phyloP scores from a whole-genome alignment of 2,113 vertebrate genomes.

The Siniperca knerii region DNA sequence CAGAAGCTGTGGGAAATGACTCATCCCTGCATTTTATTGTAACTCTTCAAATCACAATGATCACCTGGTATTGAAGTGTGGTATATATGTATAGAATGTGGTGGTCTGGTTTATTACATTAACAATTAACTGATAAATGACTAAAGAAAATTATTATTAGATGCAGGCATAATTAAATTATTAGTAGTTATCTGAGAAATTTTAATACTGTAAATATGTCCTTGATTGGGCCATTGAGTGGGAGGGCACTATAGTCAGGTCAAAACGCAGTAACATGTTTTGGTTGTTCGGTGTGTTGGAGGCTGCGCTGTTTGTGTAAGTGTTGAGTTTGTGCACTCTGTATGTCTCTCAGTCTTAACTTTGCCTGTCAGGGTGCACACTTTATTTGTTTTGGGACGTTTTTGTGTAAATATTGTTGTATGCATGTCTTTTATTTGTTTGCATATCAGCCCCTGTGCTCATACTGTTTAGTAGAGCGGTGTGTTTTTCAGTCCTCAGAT shows the following conservation, averaged over 20 bases:
- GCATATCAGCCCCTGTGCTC: neutral
- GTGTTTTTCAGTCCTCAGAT: slow-evolving; percentile 13
- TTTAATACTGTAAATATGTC: too few relatives aligned
- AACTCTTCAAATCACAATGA: neutral
- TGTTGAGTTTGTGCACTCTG: neutral
- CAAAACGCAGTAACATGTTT: too few relatives aligned
- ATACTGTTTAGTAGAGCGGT: neutral
- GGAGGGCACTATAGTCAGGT: too few relatives aligned
- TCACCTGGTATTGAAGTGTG: neutral
- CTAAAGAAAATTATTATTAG: too few relatives aligned
- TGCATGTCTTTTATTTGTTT: neutral
- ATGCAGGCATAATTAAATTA: too few relatives aligned
- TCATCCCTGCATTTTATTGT: neutral
- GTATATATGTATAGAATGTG: neutral
- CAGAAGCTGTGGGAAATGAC: neutral
- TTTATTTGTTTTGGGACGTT: neutral
- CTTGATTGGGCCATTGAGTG: too few relatives aligned
- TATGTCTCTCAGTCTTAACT: neutral
- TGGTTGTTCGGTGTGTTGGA: too few relatives aligned
- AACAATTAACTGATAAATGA: neutral
- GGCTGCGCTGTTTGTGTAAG: neutral
- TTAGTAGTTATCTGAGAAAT: too few relatives aligned
- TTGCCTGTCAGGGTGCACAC: neutral
- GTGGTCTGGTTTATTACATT: neutral
- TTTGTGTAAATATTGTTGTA: neutral